Conservation (phyloP, 2,888 invertebrate species). For the Himalopsyche tibetana region DNA sequence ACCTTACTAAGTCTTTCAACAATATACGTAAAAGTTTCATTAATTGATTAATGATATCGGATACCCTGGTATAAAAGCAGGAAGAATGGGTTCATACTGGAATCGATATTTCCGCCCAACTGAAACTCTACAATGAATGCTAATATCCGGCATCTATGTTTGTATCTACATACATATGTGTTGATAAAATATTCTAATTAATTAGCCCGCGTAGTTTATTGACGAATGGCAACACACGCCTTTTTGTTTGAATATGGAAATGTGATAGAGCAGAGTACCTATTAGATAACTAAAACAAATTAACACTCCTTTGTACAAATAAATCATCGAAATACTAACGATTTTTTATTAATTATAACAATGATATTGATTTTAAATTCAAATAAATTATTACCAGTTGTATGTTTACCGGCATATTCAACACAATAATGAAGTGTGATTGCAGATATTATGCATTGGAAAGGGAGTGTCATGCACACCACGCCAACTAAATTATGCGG, state of each 20-base stretch:
- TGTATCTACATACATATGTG: neutral
- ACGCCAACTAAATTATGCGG: constrained; percentile 36
- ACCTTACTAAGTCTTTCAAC: too few relatives aligned
- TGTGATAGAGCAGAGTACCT: neutral
- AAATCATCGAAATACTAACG: neutral
- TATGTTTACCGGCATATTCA: too few relatives aligned
- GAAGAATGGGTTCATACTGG: too few relatives aligned
- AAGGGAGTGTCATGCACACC: neutral
- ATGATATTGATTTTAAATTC: too few relatives aligned
- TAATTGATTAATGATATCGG: too few relatives aligned
- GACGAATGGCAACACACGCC: constrained; percentile 27
- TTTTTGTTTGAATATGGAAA: constrained; percentile 37
- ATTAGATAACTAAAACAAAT: constrained; percentile 5
- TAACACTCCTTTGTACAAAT: neutral
- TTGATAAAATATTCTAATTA: constrained; percentile 24
- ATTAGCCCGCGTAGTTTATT: neutral
- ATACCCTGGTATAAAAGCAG: too few relatives aligned
- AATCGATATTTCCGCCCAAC: too few relatives aligned
- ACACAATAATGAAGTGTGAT: too few relatives aligned
- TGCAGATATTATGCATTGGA: neutral
- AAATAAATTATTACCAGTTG: too few relatives aligned
- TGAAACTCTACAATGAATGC: neutral
- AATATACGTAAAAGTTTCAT: too few relatives aligned
- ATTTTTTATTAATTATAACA: neutral
- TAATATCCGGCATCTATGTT: neutral